Evolutionary conservation across 2,113 vertebrate species (phyloP).

Genomic region (Grammomys dolichurus): DNA sequence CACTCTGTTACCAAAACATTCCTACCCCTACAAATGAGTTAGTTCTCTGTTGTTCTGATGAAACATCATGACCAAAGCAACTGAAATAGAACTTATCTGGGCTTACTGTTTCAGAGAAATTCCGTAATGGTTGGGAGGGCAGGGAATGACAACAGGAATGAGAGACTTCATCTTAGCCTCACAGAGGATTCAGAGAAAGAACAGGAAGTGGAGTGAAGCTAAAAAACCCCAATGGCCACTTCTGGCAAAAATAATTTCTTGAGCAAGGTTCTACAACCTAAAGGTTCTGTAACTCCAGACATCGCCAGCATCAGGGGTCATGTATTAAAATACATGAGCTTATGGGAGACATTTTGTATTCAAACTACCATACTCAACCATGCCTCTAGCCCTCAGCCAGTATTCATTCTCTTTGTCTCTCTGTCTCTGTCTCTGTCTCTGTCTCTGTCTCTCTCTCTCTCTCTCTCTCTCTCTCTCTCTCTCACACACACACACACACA

Average conservation of each 20-base stretch:
- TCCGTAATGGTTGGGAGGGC: background rate
- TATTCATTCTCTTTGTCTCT: background rate
- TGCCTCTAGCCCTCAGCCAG: background rate
- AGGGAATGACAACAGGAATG: background rate
- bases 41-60: background rate
- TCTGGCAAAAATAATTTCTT: background rate
- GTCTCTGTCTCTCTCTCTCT: background rate
- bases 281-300: background rate
- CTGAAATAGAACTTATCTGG: background rate
- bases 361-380: background rate
- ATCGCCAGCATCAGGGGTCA: no score
- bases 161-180: background rate
- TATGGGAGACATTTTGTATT: background rate
- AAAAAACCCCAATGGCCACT: background rate
- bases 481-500: no score
- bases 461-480: no score
- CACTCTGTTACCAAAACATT: no score
- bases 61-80: background rate
- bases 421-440: background rate
- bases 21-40: background rate
- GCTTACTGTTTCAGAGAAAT: background rate
- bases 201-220: background rate
- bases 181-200: background rate
- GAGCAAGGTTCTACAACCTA: background rate
- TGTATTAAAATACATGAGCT: background rate